Conservation (phyloP, 2,113 vertebrate genomes). For the Grantiella picta region DNA sequence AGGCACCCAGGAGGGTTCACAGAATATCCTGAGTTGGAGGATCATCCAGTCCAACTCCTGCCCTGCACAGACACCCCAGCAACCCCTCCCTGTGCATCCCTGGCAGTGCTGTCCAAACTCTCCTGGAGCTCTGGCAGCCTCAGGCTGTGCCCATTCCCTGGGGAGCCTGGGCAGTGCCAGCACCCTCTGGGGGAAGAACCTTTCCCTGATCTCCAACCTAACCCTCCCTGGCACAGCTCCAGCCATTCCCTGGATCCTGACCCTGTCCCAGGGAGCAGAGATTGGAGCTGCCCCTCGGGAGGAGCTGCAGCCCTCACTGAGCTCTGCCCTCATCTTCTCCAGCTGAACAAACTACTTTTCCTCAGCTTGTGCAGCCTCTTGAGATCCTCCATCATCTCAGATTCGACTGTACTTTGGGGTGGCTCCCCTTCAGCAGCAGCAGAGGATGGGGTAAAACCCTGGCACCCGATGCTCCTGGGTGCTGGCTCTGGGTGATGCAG, state of each 20-base stretch:
- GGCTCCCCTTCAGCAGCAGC: not conserved
- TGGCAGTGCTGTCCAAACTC: fast-evolving
- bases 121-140: not conserved
- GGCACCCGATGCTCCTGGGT: not conserved
- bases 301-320: not conserved
- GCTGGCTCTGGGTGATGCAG: not conserved
- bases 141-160: not conserved
- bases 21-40: not conserved
- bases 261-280: not conserved
- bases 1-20: not conserved
- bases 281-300: fast-evolving
- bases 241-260: not conserved
- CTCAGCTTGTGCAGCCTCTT: fast-evolving
- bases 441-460: not conserved
- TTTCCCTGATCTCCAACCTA: fast-evolving
- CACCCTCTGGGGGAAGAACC: not conserved
- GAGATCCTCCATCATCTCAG: not conserved
- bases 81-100: fast-evolving
- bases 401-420: not conserved
- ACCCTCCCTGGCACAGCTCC: not conserved
- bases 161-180: not conserved
- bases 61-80: not conserved
- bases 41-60: fast-evolving
- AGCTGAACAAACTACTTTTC: not conserved
- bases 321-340: not conserved